Percentiles rank a stretch among this genome's conserved stretches.
Evolutionary conservation across 2,888 invertebrate genomes (phyloP).

Genomic region (Acrobasis consociella): DNA sequence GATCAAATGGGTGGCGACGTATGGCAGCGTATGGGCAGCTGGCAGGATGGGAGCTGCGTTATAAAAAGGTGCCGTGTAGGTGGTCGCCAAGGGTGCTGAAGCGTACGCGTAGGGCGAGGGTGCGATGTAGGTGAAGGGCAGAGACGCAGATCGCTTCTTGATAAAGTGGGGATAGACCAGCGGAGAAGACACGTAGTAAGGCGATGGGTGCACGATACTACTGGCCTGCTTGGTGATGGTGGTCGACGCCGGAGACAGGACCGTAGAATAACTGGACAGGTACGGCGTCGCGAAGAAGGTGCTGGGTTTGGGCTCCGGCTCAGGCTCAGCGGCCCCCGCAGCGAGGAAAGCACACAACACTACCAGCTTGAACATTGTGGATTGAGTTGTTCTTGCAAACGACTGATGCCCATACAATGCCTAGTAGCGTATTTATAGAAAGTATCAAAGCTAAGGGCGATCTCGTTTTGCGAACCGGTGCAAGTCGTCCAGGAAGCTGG

Average conservation of each 20-base stretch:
- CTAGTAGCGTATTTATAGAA: conserved; percentile 66
- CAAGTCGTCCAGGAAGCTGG: conserved; percentile 69
- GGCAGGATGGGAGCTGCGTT: conserved; percentile 39
- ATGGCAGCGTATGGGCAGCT: conserved; percentile 37
- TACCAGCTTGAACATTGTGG: conserved; percentile 79
- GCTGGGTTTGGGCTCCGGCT: conserved; percentile 31
- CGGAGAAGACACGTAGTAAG: conserved; percentile 52
- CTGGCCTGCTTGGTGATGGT: conserved; percentile 65
- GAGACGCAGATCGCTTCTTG: conserved; percentile 48
- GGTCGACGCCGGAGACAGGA: conserved; percentile 57
- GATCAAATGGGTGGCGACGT: conserved; percentile 53
- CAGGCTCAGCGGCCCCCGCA: conserved; percentile 74
- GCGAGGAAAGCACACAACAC: conserved; percentile 84
- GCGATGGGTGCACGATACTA: conserved; percentile 71
- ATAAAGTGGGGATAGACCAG: conserved; percentile 55
- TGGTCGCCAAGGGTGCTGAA: conserved; percentile 30
- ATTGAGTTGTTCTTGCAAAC: conserved; percentile 67
- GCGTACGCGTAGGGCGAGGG: conserved; percentile 38
- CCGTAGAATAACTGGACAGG: conserved; percentile 41
- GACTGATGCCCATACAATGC: conserved; percentile 60
- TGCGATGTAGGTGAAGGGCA: conserved; percentile 34
- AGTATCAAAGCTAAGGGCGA: conserved; percentile 63
- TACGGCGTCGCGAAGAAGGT: conserved; percentile 42
- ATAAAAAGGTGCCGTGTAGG: conserved; percentile 41
- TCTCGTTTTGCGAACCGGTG: conserved; percentile 70